Percentiles rank a stretch among this genome's conserved stretches.
Evolutionary conservation across 2,888 invertebrate genomes (phyloP).

Genomic region (Ochropleura plecta): DNA sequence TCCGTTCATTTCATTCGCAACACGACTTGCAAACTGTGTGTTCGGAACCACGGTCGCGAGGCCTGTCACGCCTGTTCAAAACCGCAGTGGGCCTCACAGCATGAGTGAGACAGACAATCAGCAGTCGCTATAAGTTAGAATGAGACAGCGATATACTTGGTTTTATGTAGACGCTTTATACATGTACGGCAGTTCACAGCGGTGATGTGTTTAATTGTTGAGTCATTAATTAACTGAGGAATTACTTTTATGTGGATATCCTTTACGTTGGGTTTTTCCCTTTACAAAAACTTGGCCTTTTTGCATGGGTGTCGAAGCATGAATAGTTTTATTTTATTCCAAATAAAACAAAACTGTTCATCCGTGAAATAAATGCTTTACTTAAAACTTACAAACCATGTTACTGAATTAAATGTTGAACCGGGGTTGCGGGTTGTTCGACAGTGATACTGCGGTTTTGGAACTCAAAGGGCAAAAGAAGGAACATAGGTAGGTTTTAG

Average conservation of each 20-base stretch:
- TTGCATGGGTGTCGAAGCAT: neutral
- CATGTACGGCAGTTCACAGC: no score
- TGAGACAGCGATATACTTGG: neutral
- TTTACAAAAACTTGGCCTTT: neutral
- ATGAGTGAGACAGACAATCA: slow-evolving; percentile 1
- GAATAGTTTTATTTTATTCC: neutral
- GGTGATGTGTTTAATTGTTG: neutral
- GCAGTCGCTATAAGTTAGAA: neutral
- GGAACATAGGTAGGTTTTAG: no score
- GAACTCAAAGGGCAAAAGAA: no score
- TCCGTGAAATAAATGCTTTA: no score
- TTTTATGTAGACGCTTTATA: neutral
- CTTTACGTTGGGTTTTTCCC: neutral
- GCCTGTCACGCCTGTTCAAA: slow-evolving; percentile 4
- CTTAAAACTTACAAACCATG: neutral
- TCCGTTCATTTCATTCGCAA: neutral
- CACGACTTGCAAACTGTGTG: neutral
- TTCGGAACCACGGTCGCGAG: slow-evolving; percentile 22
- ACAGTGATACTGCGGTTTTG: no score
- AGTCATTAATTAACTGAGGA: neutral
- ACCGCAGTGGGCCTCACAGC: slow-evolving; percentile 13
- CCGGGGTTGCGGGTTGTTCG: no score
- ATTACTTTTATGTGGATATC: neutral
- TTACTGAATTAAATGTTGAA: no score
- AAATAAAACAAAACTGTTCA: neutral